Percentiles rank a stretch among this genome's conserved stretches.
These are phyloP conservation scores for Phymorhynchus buccinoides DNA, from an alignment of 1,140 invertebrate genomes.

Conservation along the genomic window DNA sequence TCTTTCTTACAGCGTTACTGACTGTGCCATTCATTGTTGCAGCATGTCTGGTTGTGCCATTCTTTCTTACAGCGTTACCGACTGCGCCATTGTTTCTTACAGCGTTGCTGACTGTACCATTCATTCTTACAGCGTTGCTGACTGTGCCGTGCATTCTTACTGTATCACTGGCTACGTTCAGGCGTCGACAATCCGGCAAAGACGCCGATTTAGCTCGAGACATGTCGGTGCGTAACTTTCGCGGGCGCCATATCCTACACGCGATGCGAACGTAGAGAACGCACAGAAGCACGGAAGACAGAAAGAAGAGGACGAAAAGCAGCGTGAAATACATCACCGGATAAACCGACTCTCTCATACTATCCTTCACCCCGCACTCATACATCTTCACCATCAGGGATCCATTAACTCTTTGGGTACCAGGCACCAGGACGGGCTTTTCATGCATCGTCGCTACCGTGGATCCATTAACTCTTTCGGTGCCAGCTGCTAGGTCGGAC, in stretches of 20 bases:
- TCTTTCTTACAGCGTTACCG: not conserved
- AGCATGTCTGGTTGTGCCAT: not conserved
- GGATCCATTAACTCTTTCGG: not conserved
- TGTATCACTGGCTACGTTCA: not conserved
- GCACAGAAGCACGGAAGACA: conserved; percentile 17
- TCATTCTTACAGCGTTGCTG: not conserved
- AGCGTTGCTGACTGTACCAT: not conserved
- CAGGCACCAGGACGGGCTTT: too few relatives aligned
- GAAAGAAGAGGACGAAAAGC: conserved; percentile 37
- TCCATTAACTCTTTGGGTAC: too few relatives aligned
- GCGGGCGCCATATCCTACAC: conserved; percentile 32
- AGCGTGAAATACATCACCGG: conserved; percentile 22
- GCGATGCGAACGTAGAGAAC: conserved; percentile 36
- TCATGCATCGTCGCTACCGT: not conserved
- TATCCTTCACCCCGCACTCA: conserved; percentile 40
- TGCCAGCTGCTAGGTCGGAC: too few relatives aligned
- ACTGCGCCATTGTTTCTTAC: not conserved
- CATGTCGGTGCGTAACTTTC: conserved; percentile 36
- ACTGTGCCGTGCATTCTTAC: not conserved
- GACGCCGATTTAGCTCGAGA: conserved; percentile 5
- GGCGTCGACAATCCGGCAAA: conserved; percentile 23
- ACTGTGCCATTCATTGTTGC: not conserved
- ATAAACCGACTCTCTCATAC: conserved; percentile 25
- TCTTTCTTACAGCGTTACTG: not conserved
- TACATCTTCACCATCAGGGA: not conserved